Percentiles rank a stretch among this genome's conserved stretches.
Evolutionary conservation across 1,140 invertebrate species (phyloP).

Genomic region (Ceratina australensis): DNA sequence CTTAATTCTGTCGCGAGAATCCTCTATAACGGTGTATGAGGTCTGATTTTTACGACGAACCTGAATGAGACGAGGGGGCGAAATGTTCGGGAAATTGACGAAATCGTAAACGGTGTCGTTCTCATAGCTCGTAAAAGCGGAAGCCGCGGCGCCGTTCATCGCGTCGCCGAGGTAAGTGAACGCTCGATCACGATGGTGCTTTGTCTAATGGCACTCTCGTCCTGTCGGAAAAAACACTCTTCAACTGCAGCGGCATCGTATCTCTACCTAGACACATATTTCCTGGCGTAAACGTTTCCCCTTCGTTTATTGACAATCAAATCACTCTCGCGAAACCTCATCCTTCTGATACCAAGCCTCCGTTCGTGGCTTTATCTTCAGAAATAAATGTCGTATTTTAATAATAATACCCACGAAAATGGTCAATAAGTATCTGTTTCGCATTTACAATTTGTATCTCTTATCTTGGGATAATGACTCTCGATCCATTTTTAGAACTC

Average conservation of each 20-base stretch:
- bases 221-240: slow-evolving; percentile 16
- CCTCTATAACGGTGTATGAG: background rate
- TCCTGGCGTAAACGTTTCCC: background rate
- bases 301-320: slow-evolving; percentile 15
- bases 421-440: too few species aligned
- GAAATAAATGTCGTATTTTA: too few species aligned
- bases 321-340: slow-evolving; percentile 1
- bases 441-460: too few species aligned
- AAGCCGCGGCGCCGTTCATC: slow-evolving; percentile 33
- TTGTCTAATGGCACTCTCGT: slow-evolving; percentile 34
- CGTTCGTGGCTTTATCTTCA: too few species aligned
- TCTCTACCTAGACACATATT: background rate
- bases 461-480: too few species aligned
- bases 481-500: too few species aligned
- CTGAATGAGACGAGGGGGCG: slow-evolving; percentile 12
- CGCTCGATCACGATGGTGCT: slow-evolving; percentile 24
- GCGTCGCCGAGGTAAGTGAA: slow-evolving; percentile 6
- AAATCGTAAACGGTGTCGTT: slow-evolving; percentile 47
- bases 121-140: slow-evolving; percentile 42
- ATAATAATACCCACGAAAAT: too few species aligned
- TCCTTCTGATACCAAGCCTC: too few species aligned
- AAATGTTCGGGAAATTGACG: slow-evolving; percentile 47
- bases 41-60: slow-evolving; percentile 33
- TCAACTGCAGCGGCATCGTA: background rate
- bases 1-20: slow-evolving; percentile 10